These are phyloP conservation scores for Habrosyne pyritoides DNA, from an alignment of 2,888 invertebrate species.

Conservation along the genomic window DNA sequence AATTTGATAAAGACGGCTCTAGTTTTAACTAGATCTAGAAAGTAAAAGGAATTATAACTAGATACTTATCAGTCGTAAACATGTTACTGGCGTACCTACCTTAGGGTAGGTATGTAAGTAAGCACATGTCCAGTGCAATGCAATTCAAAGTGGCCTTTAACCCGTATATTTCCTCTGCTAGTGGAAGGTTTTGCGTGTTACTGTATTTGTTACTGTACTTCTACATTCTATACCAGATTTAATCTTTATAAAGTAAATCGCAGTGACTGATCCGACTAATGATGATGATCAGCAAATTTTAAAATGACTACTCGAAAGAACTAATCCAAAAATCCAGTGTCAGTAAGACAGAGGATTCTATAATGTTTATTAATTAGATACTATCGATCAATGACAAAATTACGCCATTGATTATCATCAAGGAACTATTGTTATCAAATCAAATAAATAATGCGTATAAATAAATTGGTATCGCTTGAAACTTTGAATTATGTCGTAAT, in stretches of 20 bases:
- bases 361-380: background rate
- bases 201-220: background rate
- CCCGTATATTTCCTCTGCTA: slow-evolving; percentile 34
- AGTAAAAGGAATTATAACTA: background rate
- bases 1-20: too few species aligned
- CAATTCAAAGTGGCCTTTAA: slow-evolving; percentile 23
- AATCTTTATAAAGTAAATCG: background rate
- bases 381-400: background rate
- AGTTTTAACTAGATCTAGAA: too few species aligned
- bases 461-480: background rate
- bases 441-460: background rate
- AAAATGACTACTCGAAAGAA: background rate
- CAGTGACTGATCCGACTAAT: too few species aligned
- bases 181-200: slow-evolving; percentile 5
- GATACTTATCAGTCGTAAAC: background rate
- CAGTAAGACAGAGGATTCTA: background rate
- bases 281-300: background rate
- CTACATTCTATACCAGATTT: background rate
- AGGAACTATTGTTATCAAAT: background rate
- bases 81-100: background rate
- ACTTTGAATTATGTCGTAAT: slow-evolving; percentile 2
- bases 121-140: background rate
- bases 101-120: background rate
- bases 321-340: background rate
- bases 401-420: background rate